A percentile compares a stretch with the other conserved stretches of the same genome.
Conservation (phyloP, 2,113 vertebrate species). For the Calyptomena viridis region DNA sequence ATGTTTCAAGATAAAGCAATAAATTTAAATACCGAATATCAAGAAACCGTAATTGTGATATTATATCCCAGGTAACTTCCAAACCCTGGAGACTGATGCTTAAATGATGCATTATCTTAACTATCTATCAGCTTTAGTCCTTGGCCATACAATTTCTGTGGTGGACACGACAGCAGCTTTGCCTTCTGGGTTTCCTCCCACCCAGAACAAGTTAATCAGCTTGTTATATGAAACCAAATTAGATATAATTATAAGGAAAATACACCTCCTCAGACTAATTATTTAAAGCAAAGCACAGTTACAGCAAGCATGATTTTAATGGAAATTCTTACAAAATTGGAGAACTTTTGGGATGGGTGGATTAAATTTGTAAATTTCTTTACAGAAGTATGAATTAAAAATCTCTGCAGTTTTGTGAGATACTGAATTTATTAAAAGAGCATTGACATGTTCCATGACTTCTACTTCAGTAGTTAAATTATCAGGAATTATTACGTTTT, state of each 20-base stretch:
- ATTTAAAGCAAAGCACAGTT: background rate
- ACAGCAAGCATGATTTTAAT: background rate
- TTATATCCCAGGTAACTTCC: background rate
- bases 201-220: background rate
- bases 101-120: background rate
- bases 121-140: background rate
- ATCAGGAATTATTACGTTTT: background rate
- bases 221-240: background rate
- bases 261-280: background rate
- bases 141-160: background rate
- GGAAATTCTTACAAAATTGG: background rate
- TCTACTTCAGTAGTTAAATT: background rate
- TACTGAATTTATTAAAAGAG: background rate
- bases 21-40: background rate
- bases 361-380: background rate
- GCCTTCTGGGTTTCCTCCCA: background rate
- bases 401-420: background rate
- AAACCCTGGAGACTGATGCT: background rate
- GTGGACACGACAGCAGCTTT: background rate
- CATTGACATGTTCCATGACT: background rate
- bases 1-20: background rate
- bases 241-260: background rate
- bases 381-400: background rate
- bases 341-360: rapidly evolving
- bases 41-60: background rate